A percentile compares a stretch with the other conserved stretches of the same genome.
Evolutionary conservation across 2,888 invertebrate species (phyloP).

Genomic region (Drosophila histrio): DNA sequence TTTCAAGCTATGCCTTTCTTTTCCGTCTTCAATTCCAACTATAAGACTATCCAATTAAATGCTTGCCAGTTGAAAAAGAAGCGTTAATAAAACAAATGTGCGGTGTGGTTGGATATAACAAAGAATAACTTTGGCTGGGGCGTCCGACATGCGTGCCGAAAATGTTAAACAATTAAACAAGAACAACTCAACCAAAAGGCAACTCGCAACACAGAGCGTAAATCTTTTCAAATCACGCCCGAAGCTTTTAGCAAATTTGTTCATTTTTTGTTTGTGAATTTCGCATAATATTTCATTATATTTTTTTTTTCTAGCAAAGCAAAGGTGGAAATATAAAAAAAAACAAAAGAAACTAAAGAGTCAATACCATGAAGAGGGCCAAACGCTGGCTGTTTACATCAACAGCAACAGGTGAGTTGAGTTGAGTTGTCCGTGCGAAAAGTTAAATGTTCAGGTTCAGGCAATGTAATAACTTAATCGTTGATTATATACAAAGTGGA

Average conservation of each 20-base stretch:
- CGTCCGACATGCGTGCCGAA: slow-evolving; percentile 30
- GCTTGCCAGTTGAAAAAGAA: slow-evolving; percentile 34
- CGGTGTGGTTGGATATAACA: slow-evolving; percentile 26
- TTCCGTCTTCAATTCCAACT: slow-evolving; percentile 2
- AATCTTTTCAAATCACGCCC: slow-evolving; percentile 14
- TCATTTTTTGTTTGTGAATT: slow-evolving; percentile 26
- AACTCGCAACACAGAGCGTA: slow-evolving; percentile 2
- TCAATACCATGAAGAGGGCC: slow-evolving; percentile 85
- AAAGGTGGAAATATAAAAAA: slow-evolving; percentile 31
- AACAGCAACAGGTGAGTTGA: slow-evolving; percentile 85
- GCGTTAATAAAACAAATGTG: slow-evolving; percentile 31
- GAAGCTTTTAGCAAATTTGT: slow-evolving; percentile 40
- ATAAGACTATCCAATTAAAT: background rate
- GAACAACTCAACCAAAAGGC: slow-evolving; percentile 26
- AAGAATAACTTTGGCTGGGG: background rate
- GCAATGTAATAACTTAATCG: slow-evolving; percentile 15
- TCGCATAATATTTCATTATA: slow-evolving; percentile 37
- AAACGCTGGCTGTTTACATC: slow-evolving; percentile 85
- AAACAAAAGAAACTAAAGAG: slow-evolving; percentile 36
- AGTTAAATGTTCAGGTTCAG: slow-evolving; percentile 23
- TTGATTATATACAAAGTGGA: slow-evolving; percentile 24
- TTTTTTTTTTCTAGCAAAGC: slow-evolving; percentile 35
- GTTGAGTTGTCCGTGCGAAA: slow-evolving; percentile 42
- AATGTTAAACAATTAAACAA: slow-evolving; percentile 43
- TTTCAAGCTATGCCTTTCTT: slow-evolving; percentile 9